Conservation (phyloP, 2,797 vertebrate genomes). For the Paedocypris micromegethes region DNA sequence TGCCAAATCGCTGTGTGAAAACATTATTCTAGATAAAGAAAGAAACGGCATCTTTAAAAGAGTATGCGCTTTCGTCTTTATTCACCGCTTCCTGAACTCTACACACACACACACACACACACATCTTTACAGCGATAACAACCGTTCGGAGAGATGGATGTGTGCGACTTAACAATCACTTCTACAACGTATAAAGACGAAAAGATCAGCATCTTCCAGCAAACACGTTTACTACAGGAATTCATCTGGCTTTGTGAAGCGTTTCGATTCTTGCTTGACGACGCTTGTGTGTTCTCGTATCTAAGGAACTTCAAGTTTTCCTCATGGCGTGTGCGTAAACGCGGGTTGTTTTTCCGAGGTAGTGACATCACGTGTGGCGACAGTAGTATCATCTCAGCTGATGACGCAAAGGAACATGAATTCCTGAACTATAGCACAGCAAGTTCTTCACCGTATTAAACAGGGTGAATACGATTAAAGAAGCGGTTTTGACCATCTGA, state of each 20-base stretch:
- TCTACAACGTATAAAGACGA: constrained; percentile 37
- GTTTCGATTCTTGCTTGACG: neutral
- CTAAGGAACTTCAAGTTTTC: constrained; percentile 39
- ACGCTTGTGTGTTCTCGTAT: neutral
- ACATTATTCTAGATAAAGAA: neutral
- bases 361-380: constrained; percentile 52
- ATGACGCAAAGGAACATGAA: constrained; percentile 43
- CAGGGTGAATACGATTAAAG: constrained; percentile 42
- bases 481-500: too few relatives aligned
- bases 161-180: constrained; percentile 35
- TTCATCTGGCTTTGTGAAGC: constrained; percentile 21
- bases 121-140: neutral
- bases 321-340: constrained; percentile 44
- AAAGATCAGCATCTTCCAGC: constrained; percentile 24
- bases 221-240: constrained; percentile 1
- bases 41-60: neutral
- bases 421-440: constrained; percentile 48
- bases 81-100: constrained; percentile 38
- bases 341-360: constrained; percentile 59
- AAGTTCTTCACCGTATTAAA: constrained; percentile 51
- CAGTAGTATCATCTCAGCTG: constrained; percentile 50
- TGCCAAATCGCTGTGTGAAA: too few relatives aligned
- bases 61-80: constrained; percentile 38
- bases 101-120: constrained; percentile 46
- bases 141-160: constrained; percentile 4